These are phyloP conservation scores for Tipula unca DNA, from an alignment of 2,888 invertebrate genomes.

Conservation along the genomic window DNA sequence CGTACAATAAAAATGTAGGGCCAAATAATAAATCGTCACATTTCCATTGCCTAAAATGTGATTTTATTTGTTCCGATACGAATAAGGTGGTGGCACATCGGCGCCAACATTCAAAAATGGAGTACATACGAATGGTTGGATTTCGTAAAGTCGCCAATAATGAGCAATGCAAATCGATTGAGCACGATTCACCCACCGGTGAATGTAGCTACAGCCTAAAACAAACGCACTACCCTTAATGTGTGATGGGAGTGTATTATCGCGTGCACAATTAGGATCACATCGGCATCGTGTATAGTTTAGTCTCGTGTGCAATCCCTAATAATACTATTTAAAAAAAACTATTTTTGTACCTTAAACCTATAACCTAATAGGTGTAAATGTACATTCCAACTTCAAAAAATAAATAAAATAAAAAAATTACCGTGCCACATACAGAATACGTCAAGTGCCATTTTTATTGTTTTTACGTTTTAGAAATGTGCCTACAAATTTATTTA, in stretches of 20 bases:
- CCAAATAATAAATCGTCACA: slow-evolving; percentile 83
- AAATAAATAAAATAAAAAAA: background rate
- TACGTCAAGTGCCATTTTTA: background rate
- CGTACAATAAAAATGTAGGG: slow-evolving; percentile 65
- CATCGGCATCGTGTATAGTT: slow-evolving; percentile 45
- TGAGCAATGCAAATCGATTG: slow-evolving; percentile 53
- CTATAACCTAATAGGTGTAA: background rate
- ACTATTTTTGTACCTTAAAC: background rate
- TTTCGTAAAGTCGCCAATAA: slow-evolving; percentile 89
- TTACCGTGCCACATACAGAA: background rate
- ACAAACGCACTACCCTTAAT: slow-evolving; percentile 89
- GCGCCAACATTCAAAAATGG: slow-evolving; percentile 85
- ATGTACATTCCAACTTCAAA: background rate
- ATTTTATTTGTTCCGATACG: slow-evolving; percentile 92
- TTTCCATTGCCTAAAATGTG: slow-evolving; percentile 92
- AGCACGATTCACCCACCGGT: slow-evolving; percentile 2
- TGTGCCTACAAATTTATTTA: background rate
- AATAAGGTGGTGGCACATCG: slow-evolving; percentile 94
- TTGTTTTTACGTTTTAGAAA: background rate
- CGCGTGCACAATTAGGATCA: slow-evolving; percentile 87
- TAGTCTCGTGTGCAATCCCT: background rate
- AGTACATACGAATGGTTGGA: slow-evolving; percentile 87
- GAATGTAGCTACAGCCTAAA: slow-evolving; percentile 85
- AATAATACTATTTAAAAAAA: background rate
- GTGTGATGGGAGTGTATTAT: slow-evolving; percentile 86